Conservation (phyloP, 2,797 vertebrate genomes). For the Mallotus villosus region DNA sequence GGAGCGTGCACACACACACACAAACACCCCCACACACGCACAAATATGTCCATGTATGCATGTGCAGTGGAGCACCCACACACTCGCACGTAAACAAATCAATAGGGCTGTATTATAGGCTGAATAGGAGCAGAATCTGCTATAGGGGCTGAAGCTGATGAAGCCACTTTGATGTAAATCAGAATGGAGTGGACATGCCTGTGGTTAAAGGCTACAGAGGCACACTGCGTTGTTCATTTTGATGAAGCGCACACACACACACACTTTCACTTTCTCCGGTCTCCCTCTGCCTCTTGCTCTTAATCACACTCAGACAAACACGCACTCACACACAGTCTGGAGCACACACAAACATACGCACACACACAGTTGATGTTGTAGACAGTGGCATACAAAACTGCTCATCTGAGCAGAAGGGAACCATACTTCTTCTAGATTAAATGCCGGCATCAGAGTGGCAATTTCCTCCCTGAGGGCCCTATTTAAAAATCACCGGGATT, state of each 20-base stretch:
- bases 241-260: constrained; percentile 15
- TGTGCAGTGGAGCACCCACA: not conserved
- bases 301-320: constrained; percentile 8
- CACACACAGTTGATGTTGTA: constrained; percentile 17
- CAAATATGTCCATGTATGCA: not conserved
- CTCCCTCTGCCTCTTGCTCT: too few relatives aligned
- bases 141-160: constrained; percentile 23
- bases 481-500: constrained; percentile 37
- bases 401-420: constrained; percentile 29
- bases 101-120: constrained; percentile 25
- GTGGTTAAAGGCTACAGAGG: constrained; percentile 24
- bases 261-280: not conserved
- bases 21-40: constrained; percentile 6
- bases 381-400: constrained; percentile 38
- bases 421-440: constrained; percentile 48
- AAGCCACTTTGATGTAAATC: constrained; percentile 36
- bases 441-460: constrained; percentile 31
- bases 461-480: constrained; percentile 29
- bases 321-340: constrained; percentile 13
- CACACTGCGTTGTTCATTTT: constrained; percentile 5
- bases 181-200: constrained; percentile 30
- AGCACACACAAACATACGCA: constrained; percentile 18
- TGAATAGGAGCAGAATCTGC: constrained; percentile 23
- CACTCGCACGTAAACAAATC: constrained; percentile 24
- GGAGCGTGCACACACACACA: constrained; percentile 2